Percentiles rank a stretch among this genome's conserved stretches.
phyloP scores from a whole-genome alignment of 2,113 vertebrate genomes.

The Onychostruthus taczanowskii region DNA sequence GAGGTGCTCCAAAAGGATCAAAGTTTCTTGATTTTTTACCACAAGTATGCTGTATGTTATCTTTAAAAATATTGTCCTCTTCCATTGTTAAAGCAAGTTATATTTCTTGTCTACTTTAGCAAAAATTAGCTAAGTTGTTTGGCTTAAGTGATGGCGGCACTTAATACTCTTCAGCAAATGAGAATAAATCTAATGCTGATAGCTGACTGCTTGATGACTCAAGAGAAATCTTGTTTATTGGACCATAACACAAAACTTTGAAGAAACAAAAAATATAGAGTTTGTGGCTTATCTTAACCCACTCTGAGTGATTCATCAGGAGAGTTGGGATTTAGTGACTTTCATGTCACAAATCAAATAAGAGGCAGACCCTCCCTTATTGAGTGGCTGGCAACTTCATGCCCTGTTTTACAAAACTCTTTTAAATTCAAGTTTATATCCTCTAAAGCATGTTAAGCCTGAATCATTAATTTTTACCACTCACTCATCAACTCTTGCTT shows the following conservation, averaged over 20 bases:
- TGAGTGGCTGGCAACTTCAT: neutral
- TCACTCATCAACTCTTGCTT: neutral
- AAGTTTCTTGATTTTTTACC: neutral
- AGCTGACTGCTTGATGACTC: slow-evolving; percentile 52
- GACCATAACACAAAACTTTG: slow-evolving; percentile 32
- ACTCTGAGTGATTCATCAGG: slow-evolving; percentile 63
- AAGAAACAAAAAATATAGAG: slow-evolving; percentile 25
- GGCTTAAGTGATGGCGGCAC: neutral
- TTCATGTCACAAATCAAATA: slow-evolving; percentile 46
- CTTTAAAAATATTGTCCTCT: neutral
- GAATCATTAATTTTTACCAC: slow-evolving; percentile 18
- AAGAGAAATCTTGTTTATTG: slow-evolving; percentile 40
- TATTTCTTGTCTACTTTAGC: neutral
- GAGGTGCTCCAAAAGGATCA: neutral
- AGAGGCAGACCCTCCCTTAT: slow-evolving; percentile 5
- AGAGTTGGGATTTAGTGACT: slow-evolving; percentile 56
- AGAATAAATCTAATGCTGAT: slow-evolving; percentile 6
- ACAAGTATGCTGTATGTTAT: neutral
- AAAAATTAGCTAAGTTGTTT: neutral
- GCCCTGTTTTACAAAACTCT: neutral
- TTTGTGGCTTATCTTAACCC: slow-evolving; percentile 51
- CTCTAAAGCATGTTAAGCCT: neutral
- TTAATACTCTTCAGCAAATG: neutral
- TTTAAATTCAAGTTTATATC: slow-evolving; percentile 26
- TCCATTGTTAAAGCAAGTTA: neutral